Percentiles rank a stretch among this genome's conserved stretches.
Evolutionary conservation across 2,888 invertebrate genomes (phyloP).

Genomic region (Drosophila birchii): DNA sequence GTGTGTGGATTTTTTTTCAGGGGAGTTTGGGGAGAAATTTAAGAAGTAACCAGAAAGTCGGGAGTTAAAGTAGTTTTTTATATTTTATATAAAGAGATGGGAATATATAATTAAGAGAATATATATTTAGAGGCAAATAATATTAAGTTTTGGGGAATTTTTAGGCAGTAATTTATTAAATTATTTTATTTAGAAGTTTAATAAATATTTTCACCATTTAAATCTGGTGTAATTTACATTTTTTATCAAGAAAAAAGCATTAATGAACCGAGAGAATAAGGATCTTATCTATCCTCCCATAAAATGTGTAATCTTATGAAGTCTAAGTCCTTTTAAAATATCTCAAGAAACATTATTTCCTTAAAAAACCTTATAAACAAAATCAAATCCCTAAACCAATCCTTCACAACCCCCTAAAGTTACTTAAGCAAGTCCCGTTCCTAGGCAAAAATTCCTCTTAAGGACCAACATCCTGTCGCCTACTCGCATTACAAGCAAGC

Average conservation of each 20-base stretch:
- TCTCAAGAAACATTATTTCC: not conserved
- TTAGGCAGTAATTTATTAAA: not conserved
- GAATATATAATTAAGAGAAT: no score
- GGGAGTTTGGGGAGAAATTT: not conserved
- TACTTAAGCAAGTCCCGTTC: conserved; percentile 22
- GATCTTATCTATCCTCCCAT: not conserved
- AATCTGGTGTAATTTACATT: not conserved
- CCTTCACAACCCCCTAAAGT: not conserved
- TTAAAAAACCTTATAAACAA: not conserved
- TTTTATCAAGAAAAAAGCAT: not conserved
- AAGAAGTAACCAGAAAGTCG: not conserved
- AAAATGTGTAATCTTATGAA: not conserved
- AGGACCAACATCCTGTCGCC: conserved; percentile 13
- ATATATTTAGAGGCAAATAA: no score
- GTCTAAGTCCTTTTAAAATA: not conserved
- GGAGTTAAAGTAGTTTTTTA: not conserved
- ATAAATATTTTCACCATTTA: not conserved
- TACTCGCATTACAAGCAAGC: conserved; percentile 49
- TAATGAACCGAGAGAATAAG: not conserved
- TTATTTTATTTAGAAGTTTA: not conserved
- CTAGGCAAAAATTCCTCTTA: conserved; percentile 1
- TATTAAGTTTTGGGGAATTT: not conserved
- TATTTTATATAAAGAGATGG: not conserved
- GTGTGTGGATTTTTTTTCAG: conserved; percentile 52
- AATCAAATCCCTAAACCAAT: no score